Conservation (phyloP, 1,140 invertebrate genomes). For the Lepidotrigona ventralis region DNA sequence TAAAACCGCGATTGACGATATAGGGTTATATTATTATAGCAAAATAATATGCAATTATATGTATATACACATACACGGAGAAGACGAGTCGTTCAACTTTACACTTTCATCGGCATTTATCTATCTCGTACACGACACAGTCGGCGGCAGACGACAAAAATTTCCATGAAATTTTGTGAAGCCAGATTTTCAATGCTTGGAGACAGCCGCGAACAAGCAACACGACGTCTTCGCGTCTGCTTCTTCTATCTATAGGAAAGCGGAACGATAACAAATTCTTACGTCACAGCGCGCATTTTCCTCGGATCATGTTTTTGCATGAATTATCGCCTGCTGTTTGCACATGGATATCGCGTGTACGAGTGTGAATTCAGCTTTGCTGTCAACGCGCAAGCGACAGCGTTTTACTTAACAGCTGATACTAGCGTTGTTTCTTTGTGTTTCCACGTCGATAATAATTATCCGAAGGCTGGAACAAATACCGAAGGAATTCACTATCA, state of each 20-base stretch:
- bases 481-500: constrained; percentile 58
- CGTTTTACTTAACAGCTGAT: no score
- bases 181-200: no score
- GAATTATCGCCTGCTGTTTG: constrained; percentile 20
- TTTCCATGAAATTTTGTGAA: not conserved
- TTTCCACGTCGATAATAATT: constrained; percentile 36
- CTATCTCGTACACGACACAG: not conserved
- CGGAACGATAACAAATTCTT: constrained; percentile 22
- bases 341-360: not conserved
- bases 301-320: constrained; percentile 6
- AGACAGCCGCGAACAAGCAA: not conserved
- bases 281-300: constrained; percentile 19
- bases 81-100: no score
- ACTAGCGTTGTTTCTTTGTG: no score
- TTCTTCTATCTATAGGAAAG: constrained; percentile 4
- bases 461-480: constrained; percentile 55
- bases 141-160: not conserved
- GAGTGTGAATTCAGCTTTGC: not conserved
- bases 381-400: no score
- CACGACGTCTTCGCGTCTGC: not conserved
- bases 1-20: no score
- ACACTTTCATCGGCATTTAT: not conserved
- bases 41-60: not conserved
- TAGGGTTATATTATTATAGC: no score
- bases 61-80: no score